phyloP scores from a whole-genome alignment of 2,888 invertebrate species.

The Leptopilina syphax region DNA sequence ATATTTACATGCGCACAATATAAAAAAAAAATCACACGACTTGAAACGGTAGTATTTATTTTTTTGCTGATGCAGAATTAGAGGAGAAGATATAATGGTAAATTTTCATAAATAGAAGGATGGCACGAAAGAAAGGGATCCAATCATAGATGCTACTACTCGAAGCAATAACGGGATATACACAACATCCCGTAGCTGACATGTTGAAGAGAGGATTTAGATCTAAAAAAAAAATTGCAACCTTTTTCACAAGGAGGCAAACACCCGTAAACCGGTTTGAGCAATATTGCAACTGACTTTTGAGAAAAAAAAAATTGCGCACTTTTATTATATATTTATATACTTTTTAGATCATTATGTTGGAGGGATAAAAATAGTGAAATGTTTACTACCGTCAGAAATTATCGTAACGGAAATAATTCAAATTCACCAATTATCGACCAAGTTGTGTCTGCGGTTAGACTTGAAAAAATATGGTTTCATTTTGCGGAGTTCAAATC shows the following conservation, averaged over 20 bases:
- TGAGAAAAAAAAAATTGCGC: background rate
- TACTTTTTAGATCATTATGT: background rate
- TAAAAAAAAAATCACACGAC: no score
- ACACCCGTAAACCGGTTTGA: slow-evolving; percentile 27
- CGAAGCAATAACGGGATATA: slow-evolving; percentile 19
- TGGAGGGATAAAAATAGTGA: no score
- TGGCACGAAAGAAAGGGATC: background rate
- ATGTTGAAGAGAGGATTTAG: slow-evolving; percentile 17
- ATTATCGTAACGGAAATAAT: no score
- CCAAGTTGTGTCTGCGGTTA: no score
- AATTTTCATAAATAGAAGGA: background rate
- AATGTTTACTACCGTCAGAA: no score
- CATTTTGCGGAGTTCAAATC: no score
- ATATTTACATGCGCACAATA: no score
- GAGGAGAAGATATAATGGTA: background rate
- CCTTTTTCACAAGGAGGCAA: slow-evolving; percentile 14
- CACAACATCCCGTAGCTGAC: slow-evolving; percentile 2
- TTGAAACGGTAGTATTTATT: no score
- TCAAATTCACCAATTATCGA: no score
- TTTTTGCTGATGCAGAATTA: background rate
- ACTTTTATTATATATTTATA: background rate
- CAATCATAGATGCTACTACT: slow-evolving; percentile 3
- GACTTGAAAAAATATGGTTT: no score
- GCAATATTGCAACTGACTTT: background rate
- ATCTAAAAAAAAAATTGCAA: slow-evolving; percentile 17